A percentile compares a stretch with the other conserved stretches of the same genome.
Evolutionary conservation across 2,797 vertebrate species (phyloP).

Genomic region (Galagoides demidoff): DNA sequence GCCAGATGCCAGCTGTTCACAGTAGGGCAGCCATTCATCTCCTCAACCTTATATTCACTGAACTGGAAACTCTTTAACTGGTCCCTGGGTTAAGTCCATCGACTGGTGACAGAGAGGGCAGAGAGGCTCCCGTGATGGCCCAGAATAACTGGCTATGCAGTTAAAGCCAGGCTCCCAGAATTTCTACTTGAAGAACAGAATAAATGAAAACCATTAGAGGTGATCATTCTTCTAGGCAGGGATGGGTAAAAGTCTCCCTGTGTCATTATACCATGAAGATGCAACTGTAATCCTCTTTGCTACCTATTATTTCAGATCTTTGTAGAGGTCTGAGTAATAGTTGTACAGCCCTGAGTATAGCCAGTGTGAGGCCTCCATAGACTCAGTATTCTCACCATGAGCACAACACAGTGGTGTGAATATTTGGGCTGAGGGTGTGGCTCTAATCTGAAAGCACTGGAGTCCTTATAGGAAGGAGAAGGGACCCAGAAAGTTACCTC

Average conservation of each 20-base stretch:
- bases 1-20: not conserved
- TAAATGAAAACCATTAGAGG: slow-evolving; percentile 46
- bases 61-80: slow-evolving; percentile 35
- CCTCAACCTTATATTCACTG: not conserved
- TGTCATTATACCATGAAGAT: not conserved
- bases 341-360: not conserved
- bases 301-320: slow-evolving; percentile 16
- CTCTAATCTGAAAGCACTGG: not conserved
- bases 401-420: not conserved
- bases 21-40: slow-evolving; percentile 31
- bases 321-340: not conserved
- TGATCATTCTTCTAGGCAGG: slow-evolving; percentile 22
- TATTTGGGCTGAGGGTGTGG: not conserved
- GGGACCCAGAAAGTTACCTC: not conserved
- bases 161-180: slow-evolving; percentile 33
- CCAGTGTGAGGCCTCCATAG: not conserved
- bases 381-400: not conserved
- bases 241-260: not conserved
- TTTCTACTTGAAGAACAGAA: slow-evolving; percentile 33
- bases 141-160: not conserved
- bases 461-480: not conserved
- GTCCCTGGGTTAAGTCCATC: not conserved
- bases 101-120: not conserved
- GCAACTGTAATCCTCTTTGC: not conserved
- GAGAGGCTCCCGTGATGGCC: not conserved